These are phyloP conservation scores for Vandiemenella viatica DNA, from an alignment of 2,888 invertebrate species.

Conservation along the genomic window DNA sequence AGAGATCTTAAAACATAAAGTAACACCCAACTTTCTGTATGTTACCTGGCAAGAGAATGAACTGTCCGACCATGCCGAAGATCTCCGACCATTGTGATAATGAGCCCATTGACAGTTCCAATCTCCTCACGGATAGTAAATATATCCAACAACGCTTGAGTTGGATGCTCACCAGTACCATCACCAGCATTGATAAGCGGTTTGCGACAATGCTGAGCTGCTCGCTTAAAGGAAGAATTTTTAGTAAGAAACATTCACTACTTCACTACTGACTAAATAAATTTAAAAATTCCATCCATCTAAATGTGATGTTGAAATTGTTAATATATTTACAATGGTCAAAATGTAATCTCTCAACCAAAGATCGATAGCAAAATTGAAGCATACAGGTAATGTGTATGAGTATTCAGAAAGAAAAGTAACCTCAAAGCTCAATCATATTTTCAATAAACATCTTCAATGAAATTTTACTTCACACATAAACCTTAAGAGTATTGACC, in stretches of 20 bases:
- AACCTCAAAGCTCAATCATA: no score
- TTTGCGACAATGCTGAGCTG: constrained; percentile 66
- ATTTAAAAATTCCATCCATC: not conserved
- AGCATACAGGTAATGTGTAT: no score
- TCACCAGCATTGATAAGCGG: constrained; percentile 98
- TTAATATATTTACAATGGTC: no score
- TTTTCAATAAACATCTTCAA: no score
- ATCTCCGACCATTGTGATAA: constrained; percentile 96
- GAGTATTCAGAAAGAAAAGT: no score
- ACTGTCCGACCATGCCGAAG: constrained; percentile 95
- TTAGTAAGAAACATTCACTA: not conserved
- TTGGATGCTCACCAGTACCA: constrained; percentile 93
- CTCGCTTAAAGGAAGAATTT: constrained; percentile 47
- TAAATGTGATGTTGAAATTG: no score
- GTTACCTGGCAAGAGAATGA: constrained; percentile 76
- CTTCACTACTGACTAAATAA: not conserved
- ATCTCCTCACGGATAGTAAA: constrained; percentile 98
- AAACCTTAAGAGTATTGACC: no score
- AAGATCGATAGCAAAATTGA: no score
- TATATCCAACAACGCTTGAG: constrained; percentile 91
- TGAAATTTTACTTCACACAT: no score
- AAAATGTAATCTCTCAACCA: no score
- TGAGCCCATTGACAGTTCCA: constrained; percentile 93
- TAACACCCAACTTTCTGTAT: no score
- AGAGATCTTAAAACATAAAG: not conserved